These are phyloP conservation scores for Tachysurus fulvidraco DNA, from an alignment of 2,113 vertebrate species.

Conservation along the genomic window DNA sequence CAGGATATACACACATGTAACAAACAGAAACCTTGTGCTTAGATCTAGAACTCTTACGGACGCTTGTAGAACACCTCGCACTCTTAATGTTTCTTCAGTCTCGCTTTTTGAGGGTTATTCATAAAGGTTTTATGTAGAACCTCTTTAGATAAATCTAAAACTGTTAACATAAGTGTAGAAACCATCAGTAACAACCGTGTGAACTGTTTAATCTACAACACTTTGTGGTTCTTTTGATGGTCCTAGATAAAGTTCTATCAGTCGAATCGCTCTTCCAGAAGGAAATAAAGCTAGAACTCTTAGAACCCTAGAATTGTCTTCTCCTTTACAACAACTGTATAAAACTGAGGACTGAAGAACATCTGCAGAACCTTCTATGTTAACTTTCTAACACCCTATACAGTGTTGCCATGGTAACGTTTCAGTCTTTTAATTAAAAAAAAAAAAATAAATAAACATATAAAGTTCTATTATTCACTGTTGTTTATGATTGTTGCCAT, in stretches of 20 bases:
- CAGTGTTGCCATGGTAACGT: not conserved
- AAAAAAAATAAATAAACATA: rapidly evolving
- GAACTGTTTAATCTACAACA: not conserved
- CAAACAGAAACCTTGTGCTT: not conserved
- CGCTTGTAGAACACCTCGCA: not conserved
- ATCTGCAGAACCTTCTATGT: not conserved
- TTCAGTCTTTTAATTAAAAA: not conserved
- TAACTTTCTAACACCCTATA: not conserved
- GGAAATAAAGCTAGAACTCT: not conserved
- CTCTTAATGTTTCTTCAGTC: not conserved
- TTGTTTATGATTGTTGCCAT: not conserved
- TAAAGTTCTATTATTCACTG: not conserved
- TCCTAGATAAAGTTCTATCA: not conserved
- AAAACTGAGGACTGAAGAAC: not conserved
- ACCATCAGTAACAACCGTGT: not conserved
- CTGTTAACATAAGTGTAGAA: not conserved
- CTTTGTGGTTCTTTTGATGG: not conserved
- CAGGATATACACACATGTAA: not conserved
- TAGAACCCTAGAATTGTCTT: not conserved
- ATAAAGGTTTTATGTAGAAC: not conserved
- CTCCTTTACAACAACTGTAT: not conserved
- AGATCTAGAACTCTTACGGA: not conserved
- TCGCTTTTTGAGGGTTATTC: not conserved
- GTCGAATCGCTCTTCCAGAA: not conserved
- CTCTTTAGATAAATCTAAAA: not conserved